phyloP scores from a whole-genome alignment of 2,113 vertebrate species.

The Progne subis region DNA sequence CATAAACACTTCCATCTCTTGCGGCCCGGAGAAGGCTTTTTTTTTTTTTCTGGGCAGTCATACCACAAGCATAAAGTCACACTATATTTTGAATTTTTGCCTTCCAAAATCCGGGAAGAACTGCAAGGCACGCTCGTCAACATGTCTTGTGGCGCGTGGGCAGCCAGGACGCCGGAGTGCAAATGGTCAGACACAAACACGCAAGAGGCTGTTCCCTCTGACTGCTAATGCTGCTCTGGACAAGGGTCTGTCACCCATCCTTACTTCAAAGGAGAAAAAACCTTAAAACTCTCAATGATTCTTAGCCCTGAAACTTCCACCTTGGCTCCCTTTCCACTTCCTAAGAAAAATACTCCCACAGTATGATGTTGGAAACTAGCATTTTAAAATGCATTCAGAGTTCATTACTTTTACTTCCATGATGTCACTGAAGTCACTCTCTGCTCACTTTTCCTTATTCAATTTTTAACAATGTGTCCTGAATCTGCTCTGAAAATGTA shows the following conservation, averaged over 20 bases:
- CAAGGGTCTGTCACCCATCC: background rate
- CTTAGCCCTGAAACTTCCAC: background rate
- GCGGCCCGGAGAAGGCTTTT: background rate
- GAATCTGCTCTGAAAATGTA: background rate
- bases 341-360: background rate
- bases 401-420: background rate
- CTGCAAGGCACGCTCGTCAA: background rate
- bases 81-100: background rate
- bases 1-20: slow-evolving; percentile 34
- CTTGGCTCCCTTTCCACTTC: background rate
- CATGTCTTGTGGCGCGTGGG: background rate
- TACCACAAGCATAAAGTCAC: slow-evolving; percentile 23
- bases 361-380: background rate
- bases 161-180: background rate
- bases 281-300: background rate
- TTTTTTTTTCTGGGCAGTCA: background rate
- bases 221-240: background rate
- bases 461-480: background rate
- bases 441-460: background rate
- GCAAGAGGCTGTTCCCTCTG: background rate
- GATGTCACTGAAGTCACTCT: background rate
- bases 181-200: background rate
- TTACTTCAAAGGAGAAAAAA: background rate
- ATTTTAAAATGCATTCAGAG: background rate
- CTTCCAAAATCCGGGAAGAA: background rate